Evolutionary conservation across 2,113 vertebrate genomes (phyloP).

Genomic region (Pteronura brasiliensis): DNA sequence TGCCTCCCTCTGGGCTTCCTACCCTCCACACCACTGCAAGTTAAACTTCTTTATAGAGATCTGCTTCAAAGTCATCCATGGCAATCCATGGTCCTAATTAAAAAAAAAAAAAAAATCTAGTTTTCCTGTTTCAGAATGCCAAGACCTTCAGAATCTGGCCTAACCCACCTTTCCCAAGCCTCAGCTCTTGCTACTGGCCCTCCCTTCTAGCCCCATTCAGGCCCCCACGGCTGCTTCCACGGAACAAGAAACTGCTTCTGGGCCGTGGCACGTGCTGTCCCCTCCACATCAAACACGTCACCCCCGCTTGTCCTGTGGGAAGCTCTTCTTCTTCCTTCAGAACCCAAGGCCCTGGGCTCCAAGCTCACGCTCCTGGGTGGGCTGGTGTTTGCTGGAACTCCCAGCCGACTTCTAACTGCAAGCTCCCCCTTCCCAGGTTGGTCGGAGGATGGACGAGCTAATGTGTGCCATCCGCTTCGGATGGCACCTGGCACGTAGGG

Average conservation of each 20-base stretch:
- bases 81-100: neutral
- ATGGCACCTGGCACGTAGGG: neutral
- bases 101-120: neutral
- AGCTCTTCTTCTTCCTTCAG: neutral
- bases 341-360: neutral
- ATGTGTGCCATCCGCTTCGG: fast-evolving
- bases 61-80: neutral
- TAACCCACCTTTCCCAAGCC: neutral
- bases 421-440: neutral
- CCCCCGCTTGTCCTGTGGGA: neutral
- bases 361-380: neutral
- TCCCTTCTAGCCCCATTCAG: neutral
- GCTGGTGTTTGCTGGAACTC: neutral
- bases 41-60: neutral
- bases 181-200: neutral
- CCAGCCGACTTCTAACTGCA: neutral
- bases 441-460: neutral
- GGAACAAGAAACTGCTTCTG: neutral
- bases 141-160: neutral
- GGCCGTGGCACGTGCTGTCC: neutral
- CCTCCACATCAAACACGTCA: fast-evolving
- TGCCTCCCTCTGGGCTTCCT: neutral
- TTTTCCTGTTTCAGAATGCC: neutral
- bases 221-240: neutral
- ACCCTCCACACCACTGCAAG: neutral